Conservation (phyloP, 2,888 invertebrate genomes). For the Marronus borbonicus region DNA sequence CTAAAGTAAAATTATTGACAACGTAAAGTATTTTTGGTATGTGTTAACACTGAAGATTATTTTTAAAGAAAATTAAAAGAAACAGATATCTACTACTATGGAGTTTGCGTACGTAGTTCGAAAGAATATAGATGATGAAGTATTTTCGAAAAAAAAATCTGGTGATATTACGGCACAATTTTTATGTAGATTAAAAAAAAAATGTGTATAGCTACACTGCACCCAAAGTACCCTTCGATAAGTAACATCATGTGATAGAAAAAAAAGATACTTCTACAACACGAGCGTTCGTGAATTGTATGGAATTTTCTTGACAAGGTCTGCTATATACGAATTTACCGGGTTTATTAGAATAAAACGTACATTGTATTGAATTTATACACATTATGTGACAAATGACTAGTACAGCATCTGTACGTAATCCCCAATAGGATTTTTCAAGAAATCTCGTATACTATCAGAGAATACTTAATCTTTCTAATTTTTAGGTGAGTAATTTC, state of each 20-base stretch:
- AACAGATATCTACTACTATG: conserved; percentile 20
- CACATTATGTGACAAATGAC: conserved; percentile 1
- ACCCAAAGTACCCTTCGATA: conserved; percentile 38
- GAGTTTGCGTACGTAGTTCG: conserved; percentile 42
- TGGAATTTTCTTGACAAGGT: conserved; percentile 30
- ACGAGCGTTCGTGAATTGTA: conserved; percentile 14
- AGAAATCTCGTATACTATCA: too few relatives aligned
- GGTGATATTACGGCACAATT: conserved; percentile 60
- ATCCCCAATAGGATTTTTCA: too few relatives aligned
- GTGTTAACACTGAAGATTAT: conserved; percentile 31
- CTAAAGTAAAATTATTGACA: conserved; percentile 35
- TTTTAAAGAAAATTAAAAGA: conserved; percentile 24
- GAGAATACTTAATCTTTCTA: too few relatives aligned
- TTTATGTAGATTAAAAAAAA: conserved; percentile 54
- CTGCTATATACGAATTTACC: conserved; percentile 41
- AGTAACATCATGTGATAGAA: conserved; percentile 46
- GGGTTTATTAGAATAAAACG: conserved; percentile 3
- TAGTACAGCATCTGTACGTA: neutral
- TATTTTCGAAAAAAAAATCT: conserved; percentile 51
- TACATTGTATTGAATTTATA: neutral
- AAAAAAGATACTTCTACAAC: conserved; percentile 35
- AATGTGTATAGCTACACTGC: conserved; percentile 44
- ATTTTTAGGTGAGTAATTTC: neutral
- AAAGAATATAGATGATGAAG: conserved; percentile 40
- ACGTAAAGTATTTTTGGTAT: conserved; percentile 39